Base-by-base conservation (phyloP, 23 tunicate species). In the Diplosoma virens region DNA sequence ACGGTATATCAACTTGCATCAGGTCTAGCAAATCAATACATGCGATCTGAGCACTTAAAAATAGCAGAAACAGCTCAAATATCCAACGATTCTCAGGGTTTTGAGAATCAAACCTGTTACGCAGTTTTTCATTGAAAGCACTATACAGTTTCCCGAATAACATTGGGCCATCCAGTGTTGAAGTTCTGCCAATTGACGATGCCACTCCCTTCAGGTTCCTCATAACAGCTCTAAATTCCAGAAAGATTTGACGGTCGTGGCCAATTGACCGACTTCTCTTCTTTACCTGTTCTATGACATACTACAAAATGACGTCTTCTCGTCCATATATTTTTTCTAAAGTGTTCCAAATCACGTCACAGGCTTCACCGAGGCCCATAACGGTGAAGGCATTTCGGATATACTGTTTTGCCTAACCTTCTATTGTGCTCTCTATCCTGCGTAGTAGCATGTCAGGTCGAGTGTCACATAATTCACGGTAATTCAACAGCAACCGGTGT, bases 1-100 rank as follows among this genome's bases (percentile, higher is more conserved):
- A n/a, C n/a, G n/a, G n/a, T n/a, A n/a, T n/a, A n/a, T 61, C 69
- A 5, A 61, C 69, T 61, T 61, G 69, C 35, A 61, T 61, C 35
- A 26, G 6, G 34, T 61, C 35, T 2, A 61, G 69, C 18, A n/a
- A 61, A 61, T 26, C 69, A n/a, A 61, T 29, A 35, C 30, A 61
- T 5, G 69, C 9, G 3, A 61, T 61, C 69, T 61, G 35, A 61
- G 28, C 6, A 26, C 35, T 61, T n/a, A 61, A 29, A 29, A 61
- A 61, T 61, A 27, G 11, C 34, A 29, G 2, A 35, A 61, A 61
- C 6, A 27, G 9, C 2, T 61, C 35, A 61, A 61, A 61, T 61
- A 35, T 29, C 69, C 35, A 61, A 2, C 9, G 17, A 29, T n/a
- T 5, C 2, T 34, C 23, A 9, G 69, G 69, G 18, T 29, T 7